Conservation (phyloP, 35 echinoderm and acorn worm genomes). For the Ophioderma brevispina region DNA sequence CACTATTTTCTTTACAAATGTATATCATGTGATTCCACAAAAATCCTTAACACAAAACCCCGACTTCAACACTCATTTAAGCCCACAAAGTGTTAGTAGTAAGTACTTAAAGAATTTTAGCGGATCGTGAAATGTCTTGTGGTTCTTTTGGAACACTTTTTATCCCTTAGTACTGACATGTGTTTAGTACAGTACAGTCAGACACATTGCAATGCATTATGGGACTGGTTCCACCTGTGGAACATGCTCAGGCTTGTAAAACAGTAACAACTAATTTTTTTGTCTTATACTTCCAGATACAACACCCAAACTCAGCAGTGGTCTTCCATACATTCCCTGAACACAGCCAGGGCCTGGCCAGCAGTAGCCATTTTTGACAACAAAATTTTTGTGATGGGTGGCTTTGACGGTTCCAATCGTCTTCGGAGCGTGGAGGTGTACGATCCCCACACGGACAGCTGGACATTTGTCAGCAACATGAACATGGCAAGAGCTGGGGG, state of each 20-base stretch:
- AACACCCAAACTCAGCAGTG: slow-evolving; percentile 99
- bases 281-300: slow-evolving; percentile 60
- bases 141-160: no score
- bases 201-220: no score
- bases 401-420: slow-evolving; percentile 86
- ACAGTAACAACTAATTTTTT: neutral
- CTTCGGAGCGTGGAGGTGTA: slow-evolving; percentile 90
- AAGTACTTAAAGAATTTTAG: no score
- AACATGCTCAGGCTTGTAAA: no score
- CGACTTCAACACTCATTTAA: no score
- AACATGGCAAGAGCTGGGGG: slow-evolving; percentile 81
- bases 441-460: slow-evolving; percentile 83
- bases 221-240: no score
- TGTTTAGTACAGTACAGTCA: no score
- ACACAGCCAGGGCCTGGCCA: slow-evolving; percentile 87
- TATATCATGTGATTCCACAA: no score
- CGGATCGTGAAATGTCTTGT: no score
- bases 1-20: no score
- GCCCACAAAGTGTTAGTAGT: no score
- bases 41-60: neutral
- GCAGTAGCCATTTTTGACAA: slow-evolving; percentile 94
- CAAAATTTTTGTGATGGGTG: slow-evolving; percentile 97
- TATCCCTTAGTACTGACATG: no score
- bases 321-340: slow-evolving; percentile 90
- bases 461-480: slow-evolving; percentile 86